Conservation (phyloP, 2,797 vertebrate genomes). For the Diplodus sargus region DNA sequence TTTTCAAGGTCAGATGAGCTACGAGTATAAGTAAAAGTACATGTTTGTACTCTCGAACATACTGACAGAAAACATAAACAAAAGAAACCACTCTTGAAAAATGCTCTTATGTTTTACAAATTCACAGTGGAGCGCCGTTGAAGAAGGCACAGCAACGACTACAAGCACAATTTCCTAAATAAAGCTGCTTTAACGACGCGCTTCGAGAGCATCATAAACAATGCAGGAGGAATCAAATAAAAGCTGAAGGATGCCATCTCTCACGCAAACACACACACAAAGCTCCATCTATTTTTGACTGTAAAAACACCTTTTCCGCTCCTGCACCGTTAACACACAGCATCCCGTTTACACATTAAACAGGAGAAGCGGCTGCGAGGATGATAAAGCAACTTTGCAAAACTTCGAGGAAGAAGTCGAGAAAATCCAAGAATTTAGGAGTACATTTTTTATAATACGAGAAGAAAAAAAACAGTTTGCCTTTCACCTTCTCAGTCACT, state of each 20-base stretch:
- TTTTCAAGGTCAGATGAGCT: constrained; percentile 8
- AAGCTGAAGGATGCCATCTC: constrained; percentile 29
- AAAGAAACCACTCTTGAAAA: constrained; percentile 31
- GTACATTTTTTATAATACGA: constrained; percentile 6
- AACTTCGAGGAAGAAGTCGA: constrained; percentile 16
- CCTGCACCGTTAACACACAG: constrained; percentile 36
- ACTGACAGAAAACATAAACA: constrained; percentile 18
- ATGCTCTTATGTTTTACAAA: constrained; percentile 21
- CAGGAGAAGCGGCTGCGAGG: constrained; percentile 28
- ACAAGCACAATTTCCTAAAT: constrained; percentile 19
- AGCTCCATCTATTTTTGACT: constrained; percentile 46
- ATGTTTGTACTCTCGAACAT: constrained; percentile 8
- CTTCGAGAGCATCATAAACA: constrained; percentile 26
- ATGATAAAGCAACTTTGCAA: constrained; percentile 25
- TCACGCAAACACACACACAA: constrained; percentile 25
- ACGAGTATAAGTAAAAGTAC: neutral
- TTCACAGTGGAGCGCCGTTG: constrained; percentile 16
- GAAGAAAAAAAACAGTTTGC: neutral
- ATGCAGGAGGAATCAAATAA: constrained; percentile 37
- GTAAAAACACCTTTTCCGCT: constrained; percentile 36
- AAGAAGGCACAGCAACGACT: constrained; percentile 10
- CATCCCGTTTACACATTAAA: constrained; percentile 28
- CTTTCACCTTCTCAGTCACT: constrained; percentile 21
- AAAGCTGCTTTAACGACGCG: constrained; percentile 43
- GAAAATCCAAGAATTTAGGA: constrained; percentile 11